Conservation (phyloP, 2,797 vertebrate genomes). For the Todus mexicanus region DNA sequence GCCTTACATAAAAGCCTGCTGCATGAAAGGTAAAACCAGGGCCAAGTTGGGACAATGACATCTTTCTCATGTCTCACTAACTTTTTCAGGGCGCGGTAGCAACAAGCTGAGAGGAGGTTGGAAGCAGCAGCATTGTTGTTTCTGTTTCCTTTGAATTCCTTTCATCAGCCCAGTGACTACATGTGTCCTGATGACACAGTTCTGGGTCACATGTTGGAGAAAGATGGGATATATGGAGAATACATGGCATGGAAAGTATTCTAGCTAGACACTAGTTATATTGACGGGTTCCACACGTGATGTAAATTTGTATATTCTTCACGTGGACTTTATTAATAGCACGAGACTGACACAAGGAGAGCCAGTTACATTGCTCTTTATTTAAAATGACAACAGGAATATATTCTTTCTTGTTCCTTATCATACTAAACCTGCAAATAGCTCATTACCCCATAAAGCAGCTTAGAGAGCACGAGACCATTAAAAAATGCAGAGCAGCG, state of each 20-base stretch:
- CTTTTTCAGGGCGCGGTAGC: neutral
- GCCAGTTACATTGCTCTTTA: neutral
- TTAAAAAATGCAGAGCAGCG: neutral
- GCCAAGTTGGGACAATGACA: neutral
- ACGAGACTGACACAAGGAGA: neutral
- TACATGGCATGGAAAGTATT: slow-evolving; percentile 45
- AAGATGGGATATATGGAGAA: slow-evolving; percentile 37
- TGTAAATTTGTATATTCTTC: slow-evolving; percentile 14
- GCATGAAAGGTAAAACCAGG: neutral
- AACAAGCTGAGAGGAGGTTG: neutral
- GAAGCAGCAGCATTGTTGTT: neutral
- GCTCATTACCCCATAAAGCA: neutral
- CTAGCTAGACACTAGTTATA: neutral
- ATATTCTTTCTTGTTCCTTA: neutral
- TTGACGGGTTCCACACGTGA: neutral
- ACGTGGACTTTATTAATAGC: slow-evolving; percentile 57
- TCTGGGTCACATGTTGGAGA: slow-evolving; percentile 26
- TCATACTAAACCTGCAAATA: neutral
- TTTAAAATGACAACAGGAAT: neutral
- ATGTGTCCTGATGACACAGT: slow-evolving; percentile 3
- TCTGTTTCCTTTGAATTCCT: slow-evolving; percentile 6
- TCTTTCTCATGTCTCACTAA: neutral
- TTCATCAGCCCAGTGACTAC: neutral
- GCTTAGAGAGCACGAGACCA: neutral
- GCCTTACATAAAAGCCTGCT: neutral